Base-by-base conservation (phyloP, 2,113 vertebrate genomes). In the Daboia siamensis region DNA sequence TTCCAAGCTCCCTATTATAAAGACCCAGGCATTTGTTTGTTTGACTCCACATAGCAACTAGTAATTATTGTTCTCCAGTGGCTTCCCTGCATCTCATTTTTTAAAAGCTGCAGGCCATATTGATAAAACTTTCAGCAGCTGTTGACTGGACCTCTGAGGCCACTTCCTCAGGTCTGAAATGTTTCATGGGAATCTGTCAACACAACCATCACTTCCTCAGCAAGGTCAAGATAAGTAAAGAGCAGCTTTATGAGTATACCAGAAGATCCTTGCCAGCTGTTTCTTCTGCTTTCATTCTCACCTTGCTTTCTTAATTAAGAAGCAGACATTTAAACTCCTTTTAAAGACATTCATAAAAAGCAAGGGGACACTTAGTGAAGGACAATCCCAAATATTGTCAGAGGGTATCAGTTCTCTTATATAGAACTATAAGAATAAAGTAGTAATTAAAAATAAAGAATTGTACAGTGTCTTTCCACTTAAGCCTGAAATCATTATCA, bases 251-350 rank as follows among this genome's bases (percentile, higher is more conserved):
- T 91, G 88, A 86, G 39, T 86, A 17, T 56, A 9, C 20, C 89
- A 93, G 33, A 80, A 80, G 85, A 51, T 91, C 15, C 87, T n/a
- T 92, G 74, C 87, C 59, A 89, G 93, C 33, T 92, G 86, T 86
- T 94, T 91, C 91, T 90, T 44, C 21, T 92, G 26, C 59, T 10
- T 90, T 91, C 74, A 21, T 90, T 86, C 26, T 93, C 89, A 93
- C 89, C 90, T 93, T 84, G 20, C n/a, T 56, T 91, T 93, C n/a
- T 89, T 96, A 95, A 95, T 93, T 91, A 94, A 90, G 95, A 95
- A 44, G 29, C 24, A 94, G 61, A 94, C 92, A 3, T 88, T 24
- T 85, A 39, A 92, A 90, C 17, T 23, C 44, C 33, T 46, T 20
- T 0, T 51, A 39, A 17, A 52, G 51, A 26, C 0, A 89, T 91